Percentiles rank a stretch among this genome's conserved stretches.
Conservation (phyloP, 2,113 vertebrate genomes). For the Oreocharis arfaki region DNA sequence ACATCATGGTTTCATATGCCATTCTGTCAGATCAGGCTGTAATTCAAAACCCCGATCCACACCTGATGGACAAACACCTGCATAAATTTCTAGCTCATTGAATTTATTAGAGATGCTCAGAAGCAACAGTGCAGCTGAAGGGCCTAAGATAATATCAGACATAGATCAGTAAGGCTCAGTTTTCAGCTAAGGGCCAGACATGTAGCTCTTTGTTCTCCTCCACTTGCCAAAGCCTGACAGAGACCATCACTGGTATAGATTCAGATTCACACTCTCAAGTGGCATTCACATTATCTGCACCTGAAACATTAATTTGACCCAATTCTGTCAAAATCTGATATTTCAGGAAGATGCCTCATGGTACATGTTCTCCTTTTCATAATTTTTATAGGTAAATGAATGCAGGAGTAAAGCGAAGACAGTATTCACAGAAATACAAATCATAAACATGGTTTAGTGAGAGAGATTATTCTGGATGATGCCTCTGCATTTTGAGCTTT, state of each 20-base stretch:
- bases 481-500: background rate
- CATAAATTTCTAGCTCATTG: background rate
- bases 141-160: background rate
- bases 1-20: background rate
- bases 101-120: background rate
- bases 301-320: background rate
- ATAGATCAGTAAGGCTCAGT: background rate
- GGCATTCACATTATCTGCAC: background rate
- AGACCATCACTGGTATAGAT: background rate
- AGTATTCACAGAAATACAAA: background rate
- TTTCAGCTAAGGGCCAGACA: background rate
- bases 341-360: background rate
- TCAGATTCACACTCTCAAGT: background rate
- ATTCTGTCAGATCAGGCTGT: background rate
- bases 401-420: background rate
- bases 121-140: background rate
- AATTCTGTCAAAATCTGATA: background rate
- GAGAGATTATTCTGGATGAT: background rate
- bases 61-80: background rate
- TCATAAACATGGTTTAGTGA: background rate
- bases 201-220: background rate
- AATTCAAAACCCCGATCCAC: background rate
- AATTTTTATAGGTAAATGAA: background rate
- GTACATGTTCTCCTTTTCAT: background rate
- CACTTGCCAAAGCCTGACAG: background rate